These are phyloP conservation scores for Halcyon leucocephala DNA, from an alignment of 2,797 vertebrate genomes.

Conservation along the genomic window DNA sequence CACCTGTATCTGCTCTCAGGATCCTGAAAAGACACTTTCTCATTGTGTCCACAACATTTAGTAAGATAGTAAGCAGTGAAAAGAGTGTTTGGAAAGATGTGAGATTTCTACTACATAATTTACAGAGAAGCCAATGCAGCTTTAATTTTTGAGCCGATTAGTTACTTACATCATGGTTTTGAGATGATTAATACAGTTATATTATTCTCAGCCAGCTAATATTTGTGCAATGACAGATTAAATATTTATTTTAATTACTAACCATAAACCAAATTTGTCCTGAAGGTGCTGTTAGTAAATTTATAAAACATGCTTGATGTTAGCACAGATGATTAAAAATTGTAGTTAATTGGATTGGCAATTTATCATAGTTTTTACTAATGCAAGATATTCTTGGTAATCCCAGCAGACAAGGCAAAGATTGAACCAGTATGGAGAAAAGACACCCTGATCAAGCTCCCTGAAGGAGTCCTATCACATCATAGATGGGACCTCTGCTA, in stretches of 20 bases:
- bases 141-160: slow-evolving; percentile 9
- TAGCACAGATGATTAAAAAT: background rate
- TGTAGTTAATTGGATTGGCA: background rate
- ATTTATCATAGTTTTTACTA: background rate
- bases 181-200: slow-evolving; percentile 22
- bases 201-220: background rate
- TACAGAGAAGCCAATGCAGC: background rate
- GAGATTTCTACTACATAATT: background rate
- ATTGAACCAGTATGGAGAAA: background rate
- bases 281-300: background rate
- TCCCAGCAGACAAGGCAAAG: background rate
- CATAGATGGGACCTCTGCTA: background rate
- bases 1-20: background rate
- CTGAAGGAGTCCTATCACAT: background rate
- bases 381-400: background rate
- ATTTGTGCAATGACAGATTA: background rate
- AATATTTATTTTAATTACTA: slow-evolving; percentile 43
- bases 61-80: background rate
- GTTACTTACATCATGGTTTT: background rate
- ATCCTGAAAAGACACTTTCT: background rate
- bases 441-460: background rate
- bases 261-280: background rate
- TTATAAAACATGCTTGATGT: background rate
- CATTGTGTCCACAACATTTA: background rate
- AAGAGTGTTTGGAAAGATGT: background rate